Conservation (phyloP, 2,888 invertebrate genomes). For the Lumbricus terrestris region DNA sequence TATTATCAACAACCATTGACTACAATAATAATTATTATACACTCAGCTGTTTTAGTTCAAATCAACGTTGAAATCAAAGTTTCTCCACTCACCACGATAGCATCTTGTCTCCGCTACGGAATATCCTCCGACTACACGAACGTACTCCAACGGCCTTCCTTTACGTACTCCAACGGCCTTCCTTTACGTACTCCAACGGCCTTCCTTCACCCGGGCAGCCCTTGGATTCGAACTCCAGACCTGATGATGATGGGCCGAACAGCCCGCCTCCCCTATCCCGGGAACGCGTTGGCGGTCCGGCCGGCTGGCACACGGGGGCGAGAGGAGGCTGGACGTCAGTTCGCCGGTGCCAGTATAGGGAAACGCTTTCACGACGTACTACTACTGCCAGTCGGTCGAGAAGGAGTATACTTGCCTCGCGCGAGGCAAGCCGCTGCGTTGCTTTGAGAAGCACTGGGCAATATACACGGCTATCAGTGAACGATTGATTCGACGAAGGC, state of each 20-base stretch:
- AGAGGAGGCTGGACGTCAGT: background rate
- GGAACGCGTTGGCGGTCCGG: background rate
- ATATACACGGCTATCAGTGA: background rate
- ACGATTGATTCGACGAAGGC: background rate
- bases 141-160: background rate
- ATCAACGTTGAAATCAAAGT: background rate
- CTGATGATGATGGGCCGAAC: background rate
- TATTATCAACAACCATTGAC: too few species aligned
- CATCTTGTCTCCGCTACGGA: background rate
- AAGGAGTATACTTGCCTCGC: background rate
- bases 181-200: too few species aligned
- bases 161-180: too few species aligned
- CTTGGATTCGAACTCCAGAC: background rate
- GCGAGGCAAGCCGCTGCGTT: background rate
- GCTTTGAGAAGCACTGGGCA: background rate
- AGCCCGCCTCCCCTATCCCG: background rate
- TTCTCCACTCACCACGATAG: background rate
- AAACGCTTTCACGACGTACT: background rate
- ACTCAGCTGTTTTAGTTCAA: background rate
- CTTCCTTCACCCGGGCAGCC: background rate
- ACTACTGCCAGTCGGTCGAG: background rate
- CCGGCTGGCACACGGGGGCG: background rate
- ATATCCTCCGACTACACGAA: background rate
- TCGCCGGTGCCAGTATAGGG: background rate
- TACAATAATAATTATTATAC: too few species aligned